These are phyloP conservation scores for Aegithalos caudatus DNA, from an alignment of 2,113 vertebrate species.

Conservation along the genomic window DNA sequence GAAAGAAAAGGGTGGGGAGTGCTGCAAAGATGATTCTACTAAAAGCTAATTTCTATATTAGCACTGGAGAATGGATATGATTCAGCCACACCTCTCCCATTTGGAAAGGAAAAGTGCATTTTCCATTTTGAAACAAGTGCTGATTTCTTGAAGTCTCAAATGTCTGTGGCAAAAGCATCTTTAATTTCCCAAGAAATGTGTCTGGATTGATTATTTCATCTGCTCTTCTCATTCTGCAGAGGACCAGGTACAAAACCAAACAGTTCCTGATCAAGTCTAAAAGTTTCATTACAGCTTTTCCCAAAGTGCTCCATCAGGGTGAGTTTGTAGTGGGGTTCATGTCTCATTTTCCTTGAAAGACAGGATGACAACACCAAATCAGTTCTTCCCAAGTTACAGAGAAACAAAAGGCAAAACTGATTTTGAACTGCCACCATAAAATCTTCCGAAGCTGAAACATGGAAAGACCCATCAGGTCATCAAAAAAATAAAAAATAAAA, in stretches of 20 bases:
- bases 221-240: background rate
- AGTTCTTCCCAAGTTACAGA: background rate
- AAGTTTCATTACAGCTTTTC: background rate
- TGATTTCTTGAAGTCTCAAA: background rate
- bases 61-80: background rate
- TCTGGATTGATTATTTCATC: background rate
- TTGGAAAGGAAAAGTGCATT: background rate
- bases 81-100: background rate
- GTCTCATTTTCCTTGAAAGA: background rate
- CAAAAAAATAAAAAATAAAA: background rate
- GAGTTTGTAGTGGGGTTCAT: background rate
- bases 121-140: background rate
- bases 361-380: background rate
- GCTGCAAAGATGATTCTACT: background rate
- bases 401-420: background rate
- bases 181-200: background rate
- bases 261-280: background rate
- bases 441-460: background rate
- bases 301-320: background rate
- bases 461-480: background rate
- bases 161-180: background rate
- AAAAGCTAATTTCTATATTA: conserved; percentile 30
- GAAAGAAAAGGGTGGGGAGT: background rate
- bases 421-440: background rate
- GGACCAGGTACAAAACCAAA: background rate